These are phyloP conservation scores for Pituophis catenifer DNA, from an alignment of 2,113 vertebrate genomes.

Conservation along the genomic window DNA sequence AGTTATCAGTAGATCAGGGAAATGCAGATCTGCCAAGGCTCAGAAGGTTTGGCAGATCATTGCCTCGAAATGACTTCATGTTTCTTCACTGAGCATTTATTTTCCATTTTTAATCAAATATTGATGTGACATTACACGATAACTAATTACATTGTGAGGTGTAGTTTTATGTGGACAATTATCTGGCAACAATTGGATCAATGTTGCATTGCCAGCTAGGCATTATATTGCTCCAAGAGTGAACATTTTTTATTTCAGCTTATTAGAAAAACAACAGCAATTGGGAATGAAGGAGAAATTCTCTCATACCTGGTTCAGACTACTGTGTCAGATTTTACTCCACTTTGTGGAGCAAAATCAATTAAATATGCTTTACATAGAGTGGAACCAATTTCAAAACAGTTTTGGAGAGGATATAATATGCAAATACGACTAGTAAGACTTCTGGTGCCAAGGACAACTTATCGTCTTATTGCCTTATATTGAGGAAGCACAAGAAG, in stretches of 20 bases:
- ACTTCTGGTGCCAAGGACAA: not conserved
- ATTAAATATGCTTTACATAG: not conserved
- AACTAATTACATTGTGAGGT: not conserved
- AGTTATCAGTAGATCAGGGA: not conserved
- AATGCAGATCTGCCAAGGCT: not conserved
- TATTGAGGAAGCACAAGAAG: not conserved
- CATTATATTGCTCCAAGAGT: not conserved
- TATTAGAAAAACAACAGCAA: not conserved
- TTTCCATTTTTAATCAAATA: conserved; percentile 13
- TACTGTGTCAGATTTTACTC: not conserved
- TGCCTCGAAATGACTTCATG: not conserved
- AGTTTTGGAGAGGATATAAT: not conserved
- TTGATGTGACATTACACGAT: conserved; percentile 1
- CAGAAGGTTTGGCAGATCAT: not conserved
- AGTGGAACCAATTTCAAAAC: not conserved
- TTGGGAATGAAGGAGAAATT: not conserved
- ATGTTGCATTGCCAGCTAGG: not conserved
- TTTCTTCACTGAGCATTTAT: not conserved
- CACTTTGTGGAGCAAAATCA: not conserved
- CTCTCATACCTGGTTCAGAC: not conserved
- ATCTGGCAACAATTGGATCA: not conserved
- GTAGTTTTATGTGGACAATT: not conserved
- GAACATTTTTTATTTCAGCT: not conserved
- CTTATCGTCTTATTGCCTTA: not conserved
- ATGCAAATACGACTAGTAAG: not conserved